These are phyloP conservation scores for Etheostoma cragini DNA, from an alignment of 2,113 vertebrate genomes.

Conservation along the genomic window DNA sequence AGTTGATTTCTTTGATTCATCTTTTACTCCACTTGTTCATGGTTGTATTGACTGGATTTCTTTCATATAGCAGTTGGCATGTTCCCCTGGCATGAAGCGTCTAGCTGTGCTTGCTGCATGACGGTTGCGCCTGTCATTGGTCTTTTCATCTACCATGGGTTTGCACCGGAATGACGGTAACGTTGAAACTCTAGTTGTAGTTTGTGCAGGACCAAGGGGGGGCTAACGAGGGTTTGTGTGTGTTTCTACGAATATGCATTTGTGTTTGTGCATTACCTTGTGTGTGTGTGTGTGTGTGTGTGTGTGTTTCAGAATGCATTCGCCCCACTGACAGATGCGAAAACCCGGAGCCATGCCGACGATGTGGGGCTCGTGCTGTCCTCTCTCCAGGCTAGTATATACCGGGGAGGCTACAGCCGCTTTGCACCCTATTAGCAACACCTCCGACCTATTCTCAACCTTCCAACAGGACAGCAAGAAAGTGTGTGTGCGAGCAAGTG, in stretches of 20 bases:
- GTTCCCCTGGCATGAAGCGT: slow-evolving; percentile 72
- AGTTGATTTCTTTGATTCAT: slow-evolving; percentile 40
- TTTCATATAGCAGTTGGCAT: slow-evolving; percentile 70
- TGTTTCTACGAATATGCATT: slow-evolving; percentile 6
- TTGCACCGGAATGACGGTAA: slow-evolving; percentile 66
- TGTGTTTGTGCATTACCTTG: background rate
- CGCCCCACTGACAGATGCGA: slow-evolving; percentile 98
- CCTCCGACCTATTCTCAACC: slow-evolving; percentile 50
- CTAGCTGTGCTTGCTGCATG: slow-evolving; percentile 82
- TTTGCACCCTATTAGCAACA: slow-evolving; percentile 96
- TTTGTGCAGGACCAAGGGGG: slow-evolving; percentile 7
- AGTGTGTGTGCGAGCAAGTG: slow-evolving; percentile 26
- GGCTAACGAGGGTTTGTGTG: slow-evolving; percentile 37
- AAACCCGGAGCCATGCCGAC: slow-evolving; percentile 98
- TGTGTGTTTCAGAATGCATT: slow-evolving; percentile 94
- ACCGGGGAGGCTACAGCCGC: slow-evolving; percentile 99
- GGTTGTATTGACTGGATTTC: slow-evolving; percentile 54
- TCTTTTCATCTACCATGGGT: slow-evolving; percentile 62
- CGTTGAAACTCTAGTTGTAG: slow-evolving; percentile 18
- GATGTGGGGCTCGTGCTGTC: slow-evolving; percentile 99
- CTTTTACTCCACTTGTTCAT: slow-evolving; percentile 22
- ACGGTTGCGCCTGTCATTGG: slow-evolving; percentile 62
- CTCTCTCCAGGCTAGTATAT: slow-evolving; percentile 99
- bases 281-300: slow-evolving; percentile 15
- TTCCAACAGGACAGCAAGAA: slow-evolving; percentile 63